Evolutionary conservation across 2,113 vertebrate genomes (phyloP), one percentile per base, ranked within the genome.

Genomic region (Aythya baeri): DNA sequence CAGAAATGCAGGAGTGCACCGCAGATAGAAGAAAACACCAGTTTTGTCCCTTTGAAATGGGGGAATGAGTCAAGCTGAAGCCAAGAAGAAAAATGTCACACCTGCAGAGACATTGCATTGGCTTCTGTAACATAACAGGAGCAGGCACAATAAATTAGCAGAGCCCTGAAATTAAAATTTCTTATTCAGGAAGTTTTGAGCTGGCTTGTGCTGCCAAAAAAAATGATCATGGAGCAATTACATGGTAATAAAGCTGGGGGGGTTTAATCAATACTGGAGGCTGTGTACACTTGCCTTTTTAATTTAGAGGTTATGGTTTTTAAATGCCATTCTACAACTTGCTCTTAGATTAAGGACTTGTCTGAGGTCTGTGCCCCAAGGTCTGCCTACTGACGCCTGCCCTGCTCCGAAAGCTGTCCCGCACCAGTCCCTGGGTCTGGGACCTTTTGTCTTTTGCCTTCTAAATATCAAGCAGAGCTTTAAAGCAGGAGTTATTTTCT

Each of bases 141-240:
- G 62, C 63, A 27, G 86, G 90, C 34, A 2, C 41, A 21, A 88
- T 87, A 88, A 92, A 93, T 95, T 86, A 93, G 44, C 1, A 2
- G 66, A 71, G 72, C 74, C 83, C 91, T 89, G 82, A 93, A 95
- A 97, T 96, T 75, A 94, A 95, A 76, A 68, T 90, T 93, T 94
- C 71, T 92, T 86, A 32, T 77, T 94, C 36, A 13, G 80, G 91
- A 94, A 89, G 75, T 73, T 70, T 49, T 41, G 65, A 41, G 79
- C 77, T 96, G 41, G 83, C 73, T 96, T 43, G 57, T 6, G 32
- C 86, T 80, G 66, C 86, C 65, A 68, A 70, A 75, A 93, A 95
- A 95, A 54, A 34, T 6, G 34, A 52, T 82, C 14, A 9, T 32
- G 85, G 81, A 83, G 71, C 95, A 88, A 88, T 94, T 92, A 81